phyloP scores from a whole-genome alignment of 2,797 vertebrate species.

The Passerculus sandwichensis region DNA sequence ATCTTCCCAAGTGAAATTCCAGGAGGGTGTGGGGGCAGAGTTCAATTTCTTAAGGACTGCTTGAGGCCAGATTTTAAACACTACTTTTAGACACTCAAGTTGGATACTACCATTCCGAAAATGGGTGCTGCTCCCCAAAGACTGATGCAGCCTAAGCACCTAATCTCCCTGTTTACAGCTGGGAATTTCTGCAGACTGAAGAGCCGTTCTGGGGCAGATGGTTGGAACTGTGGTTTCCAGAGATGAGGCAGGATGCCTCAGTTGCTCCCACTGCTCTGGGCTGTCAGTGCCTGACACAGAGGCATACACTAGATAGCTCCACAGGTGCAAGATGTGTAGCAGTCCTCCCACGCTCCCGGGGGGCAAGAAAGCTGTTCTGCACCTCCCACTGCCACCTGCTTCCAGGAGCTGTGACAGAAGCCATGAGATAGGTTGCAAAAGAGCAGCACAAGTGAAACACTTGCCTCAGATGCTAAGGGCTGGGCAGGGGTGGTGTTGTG shows the following conservation, averaged over 20 bases:
- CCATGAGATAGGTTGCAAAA: not conserved
- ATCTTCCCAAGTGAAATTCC: not conserved
- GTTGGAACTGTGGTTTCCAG: not conserved
- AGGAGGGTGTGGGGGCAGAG: rapidly evolving
- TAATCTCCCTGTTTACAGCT: not conserved
- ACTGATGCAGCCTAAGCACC: not conserved
- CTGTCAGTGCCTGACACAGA: not conserved
- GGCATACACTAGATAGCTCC: not conserved
- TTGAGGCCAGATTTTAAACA: not conserved
- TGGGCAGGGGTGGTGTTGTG: not conserved
- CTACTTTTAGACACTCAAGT: not conserved
- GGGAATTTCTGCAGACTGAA: not conserved
- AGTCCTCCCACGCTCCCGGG: not conserved
- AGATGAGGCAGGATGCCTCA: not conserved
- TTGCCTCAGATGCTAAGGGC: not conserved
- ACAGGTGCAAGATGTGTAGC: not conserved
- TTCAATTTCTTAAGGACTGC: not conserved
- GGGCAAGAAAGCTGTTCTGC: not conserved
- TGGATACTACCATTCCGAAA: not conserved
- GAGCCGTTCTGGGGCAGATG: not conserved
- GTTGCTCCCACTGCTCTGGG: not conserved
- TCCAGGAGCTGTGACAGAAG: constrained; percentile 3
- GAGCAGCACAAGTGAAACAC: not conserved
- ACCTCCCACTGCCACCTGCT: constrained; percentile 10
- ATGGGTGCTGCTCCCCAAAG: not conserved